These are phyloP conservation scores for Cervus canadensis DNA, from an alignment of 2,113 vertebrate genomes.

Conservation along the genomic window DNA sequence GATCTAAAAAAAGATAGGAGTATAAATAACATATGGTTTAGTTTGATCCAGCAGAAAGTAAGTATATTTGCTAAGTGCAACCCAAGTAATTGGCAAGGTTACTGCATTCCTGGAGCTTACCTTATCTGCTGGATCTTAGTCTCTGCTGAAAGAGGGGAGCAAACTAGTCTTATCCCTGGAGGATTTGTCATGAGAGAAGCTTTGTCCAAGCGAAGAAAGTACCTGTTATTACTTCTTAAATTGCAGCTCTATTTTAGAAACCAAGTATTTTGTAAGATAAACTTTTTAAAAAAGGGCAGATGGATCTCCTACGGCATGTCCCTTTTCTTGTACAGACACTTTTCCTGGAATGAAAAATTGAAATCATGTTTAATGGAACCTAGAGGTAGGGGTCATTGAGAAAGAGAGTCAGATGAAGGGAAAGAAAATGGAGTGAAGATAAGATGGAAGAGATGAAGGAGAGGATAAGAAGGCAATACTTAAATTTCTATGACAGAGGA, in stretches of 20 bases:
- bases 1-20: not conserved
- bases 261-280: not conserved
- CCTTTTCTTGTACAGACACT: not conserved
- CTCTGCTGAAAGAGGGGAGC: not conserved
- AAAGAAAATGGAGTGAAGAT: not conserved
- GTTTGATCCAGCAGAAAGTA: conserved; percentile 8
- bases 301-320: not conserved
- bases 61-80: not conserved
- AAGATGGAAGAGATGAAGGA: not conserved
- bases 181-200: not conserved
- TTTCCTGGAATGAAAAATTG: not conserved
- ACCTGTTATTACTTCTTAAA: conserved; percentile 16
- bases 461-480: not conserved
- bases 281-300: not conserved
- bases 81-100: not conserved
- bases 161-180: not conserved
- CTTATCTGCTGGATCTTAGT: not conserved
- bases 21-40: not conserved
- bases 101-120: not conserved
- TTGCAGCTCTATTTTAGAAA: conserved; percentile 47
- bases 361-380: not conserved
- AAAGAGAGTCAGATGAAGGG: not conserved
- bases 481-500: conserved; percentile 2
- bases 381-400: not conserved
- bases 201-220: conserved; percentile 15